Evolutionary conservation across 2,113 vertebrate genomes (phyloP).

Genomic region (Eurystomus gularis): DNA sequence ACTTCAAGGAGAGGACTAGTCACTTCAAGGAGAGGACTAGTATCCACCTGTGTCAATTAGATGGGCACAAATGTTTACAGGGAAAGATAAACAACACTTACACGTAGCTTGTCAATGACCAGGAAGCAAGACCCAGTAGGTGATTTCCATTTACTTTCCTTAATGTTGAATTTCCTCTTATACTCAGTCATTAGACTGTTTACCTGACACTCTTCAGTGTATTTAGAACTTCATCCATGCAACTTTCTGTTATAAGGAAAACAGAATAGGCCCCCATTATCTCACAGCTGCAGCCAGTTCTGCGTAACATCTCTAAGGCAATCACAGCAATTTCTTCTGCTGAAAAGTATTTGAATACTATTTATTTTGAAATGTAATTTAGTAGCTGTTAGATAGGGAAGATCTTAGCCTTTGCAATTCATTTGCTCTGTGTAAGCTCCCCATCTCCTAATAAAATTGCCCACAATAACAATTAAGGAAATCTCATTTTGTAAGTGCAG

Average conservation of each 20-base stretch:
- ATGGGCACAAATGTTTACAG: fast-evolving
- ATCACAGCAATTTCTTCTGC: not conserved
- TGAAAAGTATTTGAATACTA: not conserved
- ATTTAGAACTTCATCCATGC: not conserved
- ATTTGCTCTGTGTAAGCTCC: not conserved
- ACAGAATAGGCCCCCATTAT: fast-evolving
- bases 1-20: not conserved
- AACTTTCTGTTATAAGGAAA: not conserved
- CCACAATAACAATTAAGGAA: not conserved
- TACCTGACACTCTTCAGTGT: not conserved
- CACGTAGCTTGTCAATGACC: not conserved
- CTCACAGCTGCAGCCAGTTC: not conserved
- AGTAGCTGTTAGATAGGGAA: not conserved
- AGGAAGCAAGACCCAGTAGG: not conserved
- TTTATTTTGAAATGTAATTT: constrained; percentile 21
- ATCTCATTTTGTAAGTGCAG: not conserved
- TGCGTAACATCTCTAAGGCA: not conserved
- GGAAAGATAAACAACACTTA: not conserved
- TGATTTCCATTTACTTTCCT: not conserved
- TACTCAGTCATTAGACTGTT: not conserved
- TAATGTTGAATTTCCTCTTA: not conserved
- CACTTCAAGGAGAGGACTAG: not conserved
- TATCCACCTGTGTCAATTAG: not conserved
- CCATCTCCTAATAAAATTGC: not conserved
- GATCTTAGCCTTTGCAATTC: not conserved